Evolutionary conservation across 2,113 vertebrate species (phyloP), one percentile per base, ranked within the genome.

Genomic region (Corydoras sp.): DNA sequence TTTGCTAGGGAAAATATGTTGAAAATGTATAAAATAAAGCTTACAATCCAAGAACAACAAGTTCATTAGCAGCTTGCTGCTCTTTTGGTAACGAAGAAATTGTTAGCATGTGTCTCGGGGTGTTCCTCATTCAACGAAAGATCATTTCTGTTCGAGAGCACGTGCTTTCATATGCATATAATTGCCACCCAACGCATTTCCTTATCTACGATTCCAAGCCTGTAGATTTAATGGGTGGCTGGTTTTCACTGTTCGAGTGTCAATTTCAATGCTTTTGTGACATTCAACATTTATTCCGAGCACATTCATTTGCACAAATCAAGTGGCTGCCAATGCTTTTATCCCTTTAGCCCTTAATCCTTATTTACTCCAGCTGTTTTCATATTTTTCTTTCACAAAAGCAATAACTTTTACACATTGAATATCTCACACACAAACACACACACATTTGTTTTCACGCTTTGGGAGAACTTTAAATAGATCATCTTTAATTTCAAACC

Each of bases 261-360:
- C 81, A 59, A 75, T 79, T 80, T 76, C 73, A 74, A 80, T 76
- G 76, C 73, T 53, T 76, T 76, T 71, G 68, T 68, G 68, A 62
- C 73, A 71, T 62, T 75, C 35, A 56, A 55, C 70, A 67, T 76
- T 74, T 76, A 43, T 77, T 74, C 68, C 60, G 60, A 49, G 68
- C 68, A 62, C 35, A 73, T 77, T 78, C 67, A 69, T 80, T 74
- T 77, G 53, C 63, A 59, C 60, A 73, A 80, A 82, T 77, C 74
- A 79, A 75, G 66, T 67, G 58, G 64, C 50, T 50, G 61, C 64
- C 69, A 74, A 62, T 54, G 59, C 68, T 56, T 76, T 80, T 76
- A 78, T 76, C 81, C 67, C 69, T 67, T 78, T 62, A 81, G 70
- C 76, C 76, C 65, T 76, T 80, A 76, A 82, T 82, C 78, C 76